Conservation (phyloP, 2,797 vertebrate genomes). For the Ficedula albicollis region DNA sequence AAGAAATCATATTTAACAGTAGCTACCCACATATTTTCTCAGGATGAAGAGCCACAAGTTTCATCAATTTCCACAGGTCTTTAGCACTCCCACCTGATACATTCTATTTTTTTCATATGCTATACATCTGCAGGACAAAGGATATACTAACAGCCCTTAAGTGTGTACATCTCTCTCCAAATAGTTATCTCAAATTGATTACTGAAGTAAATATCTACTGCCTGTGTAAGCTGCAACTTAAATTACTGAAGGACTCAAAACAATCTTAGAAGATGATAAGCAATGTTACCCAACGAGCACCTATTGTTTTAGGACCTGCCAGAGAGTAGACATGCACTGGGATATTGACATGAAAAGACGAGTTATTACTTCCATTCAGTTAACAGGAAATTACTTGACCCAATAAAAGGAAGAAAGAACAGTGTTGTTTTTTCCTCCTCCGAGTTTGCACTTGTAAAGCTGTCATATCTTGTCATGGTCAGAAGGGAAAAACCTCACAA, state of each 20-base stretch:
- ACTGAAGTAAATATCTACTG: background rate
- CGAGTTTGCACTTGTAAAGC: background rate
- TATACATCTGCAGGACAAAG: background rate
- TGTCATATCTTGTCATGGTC: background rate
- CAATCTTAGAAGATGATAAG: background rate
- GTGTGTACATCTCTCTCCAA: background rate
- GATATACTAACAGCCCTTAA: background rate
- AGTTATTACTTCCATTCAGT: background rate
- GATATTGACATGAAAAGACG: background rate
- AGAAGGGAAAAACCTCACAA: background rate
- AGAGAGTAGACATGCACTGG: background rate
- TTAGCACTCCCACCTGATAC: background rate
- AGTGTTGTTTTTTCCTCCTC: background rate
- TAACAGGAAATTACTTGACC: background rate
- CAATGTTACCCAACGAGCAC: background rate
- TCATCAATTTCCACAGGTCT: background rate
- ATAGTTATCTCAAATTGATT: background rate
- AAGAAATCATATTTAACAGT: background rate
- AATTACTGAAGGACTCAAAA: background rate
- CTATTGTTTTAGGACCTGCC: background rate
- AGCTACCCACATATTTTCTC: background rate
- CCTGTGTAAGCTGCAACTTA: background rate
- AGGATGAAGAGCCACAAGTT: background rate
- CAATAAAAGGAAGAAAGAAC: background rate
- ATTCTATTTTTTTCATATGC: background rate